Conservation (phyloP, 2,797 vertebrate species). For the Malacoraja senta region DNA sequence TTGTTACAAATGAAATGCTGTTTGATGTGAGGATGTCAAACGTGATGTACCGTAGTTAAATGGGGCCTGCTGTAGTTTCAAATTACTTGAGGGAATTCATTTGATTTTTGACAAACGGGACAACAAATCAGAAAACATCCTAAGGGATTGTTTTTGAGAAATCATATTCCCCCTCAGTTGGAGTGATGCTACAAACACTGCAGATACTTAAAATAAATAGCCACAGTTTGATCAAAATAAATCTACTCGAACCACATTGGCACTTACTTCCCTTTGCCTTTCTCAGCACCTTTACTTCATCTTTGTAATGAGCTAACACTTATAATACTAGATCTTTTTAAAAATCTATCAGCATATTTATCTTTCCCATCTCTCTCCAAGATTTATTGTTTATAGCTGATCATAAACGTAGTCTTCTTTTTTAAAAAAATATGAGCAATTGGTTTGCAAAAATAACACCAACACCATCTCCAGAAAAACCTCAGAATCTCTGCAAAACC, state of each 20-base stretch:
- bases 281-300: neutral
- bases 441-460: neutral
- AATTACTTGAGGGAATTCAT: neutral
- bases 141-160: neutral
- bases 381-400: neutral
- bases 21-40: neutral
- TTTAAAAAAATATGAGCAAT: neutral
- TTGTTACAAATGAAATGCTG: neutral
- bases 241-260: neutral
- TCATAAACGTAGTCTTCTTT: no score
- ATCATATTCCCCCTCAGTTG: neutral
- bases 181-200: conserved; percentile 1
- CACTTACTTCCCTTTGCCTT: neutral
- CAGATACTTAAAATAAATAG: neutral
- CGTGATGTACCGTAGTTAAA: neutral
- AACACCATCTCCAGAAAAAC: no score
- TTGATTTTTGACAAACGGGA: conserved; percentile 14
- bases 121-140: neutral
- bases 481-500: no score
- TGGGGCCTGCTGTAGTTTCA: neutral
- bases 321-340: no score
- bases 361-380: neutral
- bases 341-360: neutral
- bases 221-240: neutral
- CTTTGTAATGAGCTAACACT: neutral